Evolutionary conservation across 2,888 invertebrate species (phyloP).

Genomic region (Drosophila kuntzei): DNA sequence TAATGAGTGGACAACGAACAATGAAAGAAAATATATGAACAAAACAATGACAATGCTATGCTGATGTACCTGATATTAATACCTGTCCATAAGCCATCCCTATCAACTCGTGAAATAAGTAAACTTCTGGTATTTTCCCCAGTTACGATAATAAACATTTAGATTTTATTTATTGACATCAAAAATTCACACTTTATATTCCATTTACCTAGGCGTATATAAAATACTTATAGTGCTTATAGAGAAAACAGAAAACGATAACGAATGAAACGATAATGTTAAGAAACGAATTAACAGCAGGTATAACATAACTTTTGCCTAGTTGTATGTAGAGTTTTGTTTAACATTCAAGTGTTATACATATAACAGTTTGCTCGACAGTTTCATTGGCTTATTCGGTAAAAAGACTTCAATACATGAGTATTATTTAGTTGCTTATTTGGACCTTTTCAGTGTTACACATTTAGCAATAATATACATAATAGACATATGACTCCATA

Average conservation of each 20-base stretch:
- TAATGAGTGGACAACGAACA: conserved; percentile 12
- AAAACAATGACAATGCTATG: conserved; percentile 20
- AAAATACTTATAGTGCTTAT: conserved; percentile 31
- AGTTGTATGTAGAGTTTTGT: conserved; percentile 8
- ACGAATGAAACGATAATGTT: conserved; percentile 30
- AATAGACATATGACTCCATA: conserved; percentile 57
- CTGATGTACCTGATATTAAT: conserved; percentile 13
- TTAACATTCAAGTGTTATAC: conserved; percentile 34
- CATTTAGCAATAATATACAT: conserved; percentile 69
- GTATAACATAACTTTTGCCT: conserved; percentile 20
- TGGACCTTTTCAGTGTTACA: conserved; percentile 76
- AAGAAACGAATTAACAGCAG: conserved; percentile 20
- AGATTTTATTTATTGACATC: conserved; percentile 77
- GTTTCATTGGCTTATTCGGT: conserved; percentile 9
- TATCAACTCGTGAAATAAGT: conserved; percentile 5
- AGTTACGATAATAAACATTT: conserved; percentile 63
- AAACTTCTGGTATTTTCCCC: neutral
- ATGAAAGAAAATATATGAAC: conserved; percentile 13
- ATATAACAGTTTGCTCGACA: conserved; percentile 31
- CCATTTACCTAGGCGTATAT: conserved; percentile 52
- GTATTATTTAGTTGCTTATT: conserved; percentile 66
- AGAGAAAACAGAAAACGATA: conserved; percentile 6
- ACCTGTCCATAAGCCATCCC: neutral
- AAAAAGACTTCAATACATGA: conserved; percentile 27
- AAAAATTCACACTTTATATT: conserved; percentile 70